Percentiles rank a stretch among this genome's conserved stretches.
Evolutionary conservation across 2,797 vertebrate genomes (phyloP).

Genomic region (Sternarchorhynchus goeldii): DNA sequence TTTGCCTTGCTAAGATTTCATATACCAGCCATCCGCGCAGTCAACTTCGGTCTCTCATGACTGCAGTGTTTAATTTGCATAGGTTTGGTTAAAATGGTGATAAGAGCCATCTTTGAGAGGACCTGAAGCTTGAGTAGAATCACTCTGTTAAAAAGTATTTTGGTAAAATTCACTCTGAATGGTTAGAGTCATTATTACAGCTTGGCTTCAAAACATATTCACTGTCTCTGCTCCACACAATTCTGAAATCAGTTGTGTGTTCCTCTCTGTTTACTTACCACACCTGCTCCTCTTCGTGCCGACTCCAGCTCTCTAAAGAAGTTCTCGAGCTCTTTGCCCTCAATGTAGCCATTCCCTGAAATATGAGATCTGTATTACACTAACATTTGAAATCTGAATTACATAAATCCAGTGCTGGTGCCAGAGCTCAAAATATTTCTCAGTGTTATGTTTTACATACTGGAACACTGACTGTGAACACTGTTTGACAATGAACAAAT

Average conservation of each 20-base stretch:
- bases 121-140: conserved; percentile 2
- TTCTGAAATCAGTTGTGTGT: not conserved
- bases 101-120: not conserved
- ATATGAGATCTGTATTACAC: conserved; percentile 21
- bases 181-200: not conserved
- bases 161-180: not conserved
- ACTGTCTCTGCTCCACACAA: not conserved
- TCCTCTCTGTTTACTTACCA: conserved; percentile 80
- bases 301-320: conserved; percentile 93
- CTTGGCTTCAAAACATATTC: not conserved
- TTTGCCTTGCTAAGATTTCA: not conserved
- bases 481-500: conserved; percentile 15
- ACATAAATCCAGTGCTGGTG: not conserved
- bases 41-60: conserved; percentile 12
- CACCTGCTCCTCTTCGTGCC: conserved; percentile 87
- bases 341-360: conserved; percentile 95
- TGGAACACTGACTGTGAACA: conserved; percentile 8
- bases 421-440: conserved; percentile 6
- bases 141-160: not conserved
- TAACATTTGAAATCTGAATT: not conserved
- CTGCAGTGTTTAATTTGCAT: conserved; percentile 28
- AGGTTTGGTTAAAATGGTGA: not conserved
- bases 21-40: conserved; percentile 27
- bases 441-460: not conserved
- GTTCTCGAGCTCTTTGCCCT: conserved; percentile 97